Evolutionary conservation across 2,888 invertebrate species (phyloP).

Genomic region (Yponomeuta plumbellus): DNA sequence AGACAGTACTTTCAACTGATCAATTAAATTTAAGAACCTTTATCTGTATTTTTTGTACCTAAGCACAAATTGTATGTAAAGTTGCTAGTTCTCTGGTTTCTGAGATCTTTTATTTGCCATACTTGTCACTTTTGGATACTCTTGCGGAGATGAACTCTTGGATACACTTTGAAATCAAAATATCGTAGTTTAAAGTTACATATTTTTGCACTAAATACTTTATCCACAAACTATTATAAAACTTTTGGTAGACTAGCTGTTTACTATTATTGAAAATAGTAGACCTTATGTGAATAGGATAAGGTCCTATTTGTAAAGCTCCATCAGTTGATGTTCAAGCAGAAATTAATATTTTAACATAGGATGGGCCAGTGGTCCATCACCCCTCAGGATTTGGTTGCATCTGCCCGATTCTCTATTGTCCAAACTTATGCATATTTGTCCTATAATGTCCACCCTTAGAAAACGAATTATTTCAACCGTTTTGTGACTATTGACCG

Average conservation of each 20-base stretch:
- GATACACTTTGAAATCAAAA: no score
- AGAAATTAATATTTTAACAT: background rate
- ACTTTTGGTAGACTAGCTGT: no score
- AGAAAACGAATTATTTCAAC: background rate
- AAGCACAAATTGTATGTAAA: no score
- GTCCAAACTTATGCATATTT: background rate
- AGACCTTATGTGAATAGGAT: background rate
- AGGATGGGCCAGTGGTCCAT: background rate
- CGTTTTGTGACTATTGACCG: background rate
- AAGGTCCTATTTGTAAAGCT: background rate
- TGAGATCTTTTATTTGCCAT: no score
- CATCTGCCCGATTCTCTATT: slow-evolving; percentile 3
- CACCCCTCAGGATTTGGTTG: background rate
- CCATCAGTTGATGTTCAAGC: background rate
- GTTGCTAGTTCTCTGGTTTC: no score
- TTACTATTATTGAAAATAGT: background rate
- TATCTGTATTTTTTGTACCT: no score
- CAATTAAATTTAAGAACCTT: background rate
- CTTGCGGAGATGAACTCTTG: no score
- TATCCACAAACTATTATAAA: no score
- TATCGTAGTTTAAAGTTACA: no score
- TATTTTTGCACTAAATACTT: no score
- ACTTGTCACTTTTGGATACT: no score
- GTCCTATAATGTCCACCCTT: background rate
- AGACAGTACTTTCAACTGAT: background rate